Base-by-base conservation (phyloP, 2,797 vertebrate genomes). In the Danio kyathit region DNA sequence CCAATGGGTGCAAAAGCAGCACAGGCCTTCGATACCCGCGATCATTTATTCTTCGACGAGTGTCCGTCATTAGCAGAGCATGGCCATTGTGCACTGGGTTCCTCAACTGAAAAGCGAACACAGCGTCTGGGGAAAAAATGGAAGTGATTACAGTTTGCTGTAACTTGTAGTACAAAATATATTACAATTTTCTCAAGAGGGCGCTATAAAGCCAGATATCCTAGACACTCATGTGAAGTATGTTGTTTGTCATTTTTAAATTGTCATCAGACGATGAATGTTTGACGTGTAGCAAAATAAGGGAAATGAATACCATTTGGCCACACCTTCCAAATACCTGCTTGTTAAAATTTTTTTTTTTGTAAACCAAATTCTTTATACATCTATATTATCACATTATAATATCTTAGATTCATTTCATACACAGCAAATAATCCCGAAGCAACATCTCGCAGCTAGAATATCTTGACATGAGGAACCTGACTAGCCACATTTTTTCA, bases 41-140 rank as follows among this genome's bases (percentile, higher is more conserved):
- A 43, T 95, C 89, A 60, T 98, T 88, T 38, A 99, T 94, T 66
- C 91, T 95, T 1, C 92, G 92, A 80, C 92, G 94, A 0, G 98
- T 99, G 92, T 99, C 97, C 83, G 96, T 96, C 97, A 99, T 99
- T 63, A 99, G 89, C 78, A 99, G 89, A 5, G 97, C 97, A 0
- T 99, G 98, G 13, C 98, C 98, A 0, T 99, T 99, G 92, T 99
- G 97, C 44, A 99, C 96, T 0, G 98, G 98, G 83, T 99, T 99
- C 46, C 98, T 97, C 80, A 99, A 89, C 90, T 99, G 98, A 91
- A 99, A 99, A 0, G 97, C 97, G 21, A 99, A 99, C 41, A 98
- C 82, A 0, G 96, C 97, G 40, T 99, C 98, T 99, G 79, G 57
- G 19, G 43, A 73, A 70, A 87, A 63, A 19, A 6, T 59, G 49